Conservation (phyloP, 2,888 invertebrate species). For the Phragmatobia fuliginosa region DNA sequence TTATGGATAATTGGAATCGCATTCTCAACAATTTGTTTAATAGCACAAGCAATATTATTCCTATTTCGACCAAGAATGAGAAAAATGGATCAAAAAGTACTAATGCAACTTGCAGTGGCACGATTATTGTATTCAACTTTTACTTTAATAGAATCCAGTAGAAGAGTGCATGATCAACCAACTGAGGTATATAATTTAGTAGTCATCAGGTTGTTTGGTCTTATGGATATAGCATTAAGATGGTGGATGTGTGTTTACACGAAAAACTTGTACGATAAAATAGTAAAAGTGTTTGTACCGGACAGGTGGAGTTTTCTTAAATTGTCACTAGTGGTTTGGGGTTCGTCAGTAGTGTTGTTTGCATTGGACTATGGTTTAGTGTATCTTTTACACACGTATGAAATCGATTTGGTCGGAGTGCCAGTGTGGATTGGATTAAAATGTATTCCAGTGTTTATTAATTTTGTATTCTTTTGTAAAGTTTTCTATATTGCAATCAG, state of each 20-base stretch:
- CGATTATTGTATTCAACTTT: background rate
- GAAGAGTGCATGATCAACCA: background rate
- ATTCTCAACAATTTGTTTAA: background rate
- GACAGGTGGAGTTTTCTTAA: slow-evolving; percentile 9
- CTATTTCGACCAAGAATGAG: background rate
- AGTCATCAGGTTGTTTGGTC: background rate
- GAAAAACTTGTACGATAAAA: slow-evolving; percentile 13
- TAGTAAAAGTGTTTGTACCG: slow-evolving; percentile 9
- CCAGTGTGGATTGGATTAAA: slow-evolving; percentile 1
- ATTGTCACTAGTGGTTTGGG: slow-evolving; percentile 1
- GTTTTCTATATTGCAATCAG: background rate
- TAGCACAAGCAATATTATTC: background rate
- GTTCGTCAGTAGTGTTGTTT: slow-evolving; percentile 1
- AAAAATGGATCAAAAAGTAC: slow-evolving; percentile 14
- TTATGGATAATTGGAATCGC: slow-evolving; percentile 1
- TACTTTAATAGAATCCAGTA: background rate
- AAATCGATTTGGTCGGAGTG: background rate
- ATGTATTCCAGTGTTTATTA: background rate
- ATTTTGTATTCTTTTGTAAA: background rate
- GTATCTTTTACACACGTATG: background rate
- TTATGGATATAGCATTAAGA: slow-evolving; percentile 5
- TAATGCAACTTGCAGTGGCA: slow-evolving; percentile 6
- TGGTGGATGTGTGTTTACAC: slow-evolving; percentile 15
- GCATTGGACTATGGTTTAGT: background rate
- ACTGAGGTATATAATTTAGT: background rate